Evolutionary conservation across 2,888 invertebrate genomes (phyloP).

Genomic region (Dryadula phaetusa): DNA sequence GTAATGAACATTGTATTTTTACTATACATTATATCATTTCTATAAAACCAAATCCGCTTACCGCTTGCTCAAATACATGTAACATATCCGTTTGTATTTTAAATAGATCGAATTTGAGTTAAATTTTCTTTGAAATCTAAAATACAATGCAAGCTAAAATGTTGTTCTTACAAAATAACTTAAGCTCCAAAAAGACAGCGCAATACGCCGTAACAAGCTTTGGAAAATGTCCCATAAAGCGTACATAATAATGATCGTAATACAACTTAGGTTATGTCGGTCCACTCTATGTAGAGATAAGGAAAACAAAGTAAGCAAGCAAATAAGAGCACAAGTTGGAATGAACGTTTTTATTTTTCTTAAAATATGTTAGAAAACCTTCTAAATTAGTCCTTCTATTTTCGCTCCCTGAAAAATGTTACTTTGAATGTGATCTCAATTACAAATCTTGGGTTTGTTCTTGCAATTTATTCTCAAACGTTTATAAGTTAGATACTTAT

Average conservation of each 20-base stretch:
- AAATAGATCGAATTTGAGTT: slow-evolving; percentile 5
- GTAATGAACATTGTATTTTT: too few relatives aligned
- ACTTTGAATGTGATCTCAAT: slow-evolving; percentile 13
- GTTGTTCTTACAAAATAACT: slow-evolving; percentile 22
- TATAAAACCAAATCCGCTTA: not conserved
- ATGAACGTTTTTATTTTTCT: slow-evolving; percentile 18
- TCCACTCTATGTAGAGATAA: slow-evolving; percentile 27
- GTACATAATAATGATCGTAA: slow-evolving; percentile 46
- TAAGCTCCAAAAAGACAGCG: slow-evolving; percentile 33
- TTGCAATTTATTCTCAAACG: not conserved
- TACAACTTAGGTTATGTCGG: slow-evolving; percentile 31
- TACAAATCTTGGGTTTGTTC: slow-evolving; percentile 4
- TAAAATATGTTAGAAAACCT: slow-evolving; percentile 24
- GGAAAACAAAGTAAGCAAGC: slow-evolving; percentile 54
- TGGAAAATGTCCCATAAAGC: slow-evolving; percentile 45
- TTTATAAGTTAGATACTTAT: not conserved
- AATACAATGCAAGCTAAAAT: slow-evolving; percentile 31
- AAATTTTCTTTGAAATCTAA: slow-evolving; percentile 12
- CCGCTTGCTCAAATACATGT: not conserved
- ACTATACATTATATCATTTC: not conserved
- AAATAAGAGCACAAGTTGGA: slow-evolving; percentile 23
- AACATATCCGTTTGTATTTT: not conserved
- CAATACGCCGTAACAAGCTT: slow-evolving; percentile 43
- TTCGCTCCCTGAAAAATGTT: slow-evolving; percentile 10
- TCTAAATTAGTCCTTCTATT: slow-evolving; percentile 11